These are phyloP conservation scores for Eidolon helvum DNA, from an alignment of 2,113 vertebrate species.

Conservation along the genomic window DNA sequence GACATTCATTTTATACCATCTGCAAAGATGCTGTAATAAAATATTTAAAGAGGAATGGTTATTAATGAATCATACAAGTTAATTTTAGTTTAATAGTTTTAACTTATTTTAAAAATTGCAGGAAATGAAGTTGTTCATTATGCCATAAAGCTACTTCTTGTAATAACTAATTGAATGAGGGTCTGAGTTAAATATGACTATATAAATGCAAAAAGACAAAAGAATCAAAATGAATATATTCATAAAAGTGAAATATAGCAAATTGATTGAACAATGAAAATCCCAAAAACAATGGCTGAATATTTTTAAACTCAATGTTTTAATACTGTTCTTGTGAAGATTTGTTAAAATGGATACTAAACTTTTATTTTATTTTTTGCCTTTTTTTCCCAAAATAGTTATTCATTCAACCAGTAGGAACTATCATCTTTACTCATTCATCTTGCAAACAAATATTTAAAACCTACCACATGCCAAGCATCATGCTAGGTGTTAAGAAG, in stretches of 20 bases:
- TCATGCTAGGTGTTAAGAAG: background rate
- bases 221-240: background rate
- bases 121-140: constrained; percentile 78
- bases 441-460: background rate
- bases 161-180: constrained; percentile 67
- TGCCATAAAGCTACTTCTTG: constrained; percentile 62
- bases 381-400: background rate
- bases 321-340: background rate
- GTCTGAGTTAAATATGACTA: constrained; percentile 64
- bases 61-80: constrained; percentile 71
- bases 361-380: background rate
- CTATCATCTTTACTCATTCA: background rate
- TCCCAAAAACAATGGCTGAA: constrained; percentile 19
- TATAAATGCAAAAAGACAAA: constrained; percentile 3
- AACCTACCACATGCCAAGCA: background rate
- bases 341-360: background rate
- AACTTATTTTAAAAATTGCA: constrained; percentile 77
- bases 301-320: constrained; percentile 22
- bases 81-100: constrained; percentile 77
- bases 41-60: constrained; percentile 66
- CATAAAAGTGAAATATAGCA: constrained; percentile 55
- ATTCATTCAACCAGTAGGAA: background rate
- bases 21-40: constrained; percentile 70
- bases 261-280: constrained; percentile 56
- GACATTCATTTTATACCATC: constrained; percentile 43